Conservation (phyloP, 2,797 vertebrate species). For the Lagorchestes hirsutus region DNA sequence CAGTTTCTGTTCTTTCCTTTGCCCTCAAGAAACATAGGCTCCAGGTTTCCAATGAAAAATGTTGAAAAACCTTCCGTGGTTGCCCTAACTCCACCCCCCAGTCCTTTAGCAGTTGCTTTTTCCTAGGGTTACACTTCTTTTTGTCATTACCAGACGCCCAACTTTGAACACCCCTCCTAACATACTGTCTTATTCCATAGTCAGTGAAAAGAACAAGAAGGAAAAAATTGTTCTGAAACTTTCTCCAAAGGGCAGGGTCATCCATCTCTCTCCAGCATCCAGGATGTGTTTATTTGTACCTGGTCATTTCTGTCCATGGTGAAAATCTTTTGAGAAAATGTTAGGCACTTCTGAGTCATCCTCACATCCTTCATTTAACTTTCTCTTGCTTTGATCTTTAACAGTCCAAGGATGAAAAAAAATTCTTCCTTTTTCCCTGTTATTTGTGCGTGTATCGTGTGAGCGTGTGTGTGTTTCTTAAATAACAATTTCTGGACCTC, state of each 20-base stretch:
- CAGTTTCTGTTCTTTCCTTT: slow-evolving; percentile 11
- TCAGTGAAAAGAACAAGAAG: background rate
- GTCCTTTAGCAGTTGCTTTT: background rate
- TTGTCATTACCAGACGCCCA: slow-evolving; percentile 4
- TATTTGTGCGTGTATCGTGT: background rate
- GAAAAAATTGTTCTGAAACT: slow-evolving; percentile 23
- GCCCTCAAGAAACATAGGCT: slow-evolving; percentile 35
- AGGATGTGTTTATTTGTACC: slow-evolving; percentile 54
- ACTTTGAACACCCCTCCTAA: slow-evolving; percentile 8
- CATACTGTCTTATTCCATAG: background rate
- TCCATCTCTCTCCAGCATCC: slow-evolving; percentile 38
- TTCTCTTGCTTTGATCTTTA: slow-evolving; percentile 64
- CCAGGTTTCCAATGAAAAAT: slow-evolving; percentile 3
- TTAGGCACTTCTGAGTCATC: slow-evolving; percentile 53
- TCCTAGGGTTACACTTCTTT: background rate
- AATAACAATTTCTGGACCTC: slow-evolving; percentile 54
- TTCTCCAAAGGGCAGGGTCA: slow-evolving; percentile 30
- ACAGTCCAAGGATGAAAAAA: slow-evolving; percentile 1
- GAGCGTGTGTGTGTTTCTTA: background rate
- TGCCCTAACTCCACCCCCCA: background rate
- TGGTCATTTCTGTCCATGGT: slow-evolving; percentile 41
- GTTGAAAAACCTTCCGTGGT: background rate
- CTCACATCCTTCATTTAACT: slow-evolving; percentile 47
- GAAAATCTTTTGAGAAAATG: slow-evolving; percentile 53
- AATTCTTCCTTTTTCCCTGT: background rate